Base-by-base conservation (phyloP, 2,888 invertebrate genomes). In the Eubasilissa splendida region DNA sequence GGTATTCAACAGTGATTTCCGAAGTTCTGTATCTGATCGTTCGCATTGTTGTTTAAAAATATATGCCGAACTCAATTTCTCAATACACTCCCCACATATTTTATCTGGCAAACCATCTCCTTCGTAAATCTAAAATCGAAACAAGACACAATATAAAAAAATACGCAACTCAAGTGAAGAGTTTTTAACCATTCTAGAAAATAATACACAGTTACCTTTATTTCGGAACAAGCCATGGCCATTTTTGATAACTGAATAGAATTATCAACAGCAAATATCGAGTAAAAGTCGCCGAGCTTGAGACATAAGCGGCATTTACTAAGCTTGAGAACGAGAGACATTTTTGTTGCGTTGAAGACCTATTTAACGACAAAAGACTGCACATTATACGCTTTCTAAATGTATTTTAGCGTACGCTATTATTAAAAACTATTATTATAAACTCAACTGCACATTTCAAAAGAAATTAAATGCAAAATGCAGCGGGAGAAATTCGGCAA, bases 221-320 rank as follows among this genome's bases (percentile, higher is more conserved):
- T 87, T 82, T 87, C 87, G 75, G 91, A 86, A 84, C 91, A 91
- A 84, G 90, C 90, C 91, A 90, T 91, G 80, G 89, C 91, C 91
- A 91, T 91, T 83, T 90, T 90, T 52, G 91, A 88, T 14, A 91
- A 87, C 84, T 90, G 90, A 58, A 90, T 83, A 56, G 88, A 87
- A 86, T 90, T 90, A 87, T 91, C 90, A 86, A 88, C 87, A 79
- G 90, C 89, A 84, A 90, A 91, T 85, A 91, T 91, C 83, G 91
- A 91, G 85, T 90, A 91, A 85, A 91, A 91, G 84, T 91, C 91
- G 74, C 91, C 91, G 79, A 91, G 88, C 86, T 91, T 91, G 86
- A 91, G 89, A 86, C 91, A 91, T 74, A 91, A 89, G 86, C 91
- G 89, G 87, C 91, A 91, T 88, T 91, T 91, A 86, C 90, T 90